Percentiles rank a stretch among this genome's conserved stretches.
Evolutionary conservation across 2,888 invertebrate species (phyloP).

Genomic region (Cactoblastis cactorum): DNA sequence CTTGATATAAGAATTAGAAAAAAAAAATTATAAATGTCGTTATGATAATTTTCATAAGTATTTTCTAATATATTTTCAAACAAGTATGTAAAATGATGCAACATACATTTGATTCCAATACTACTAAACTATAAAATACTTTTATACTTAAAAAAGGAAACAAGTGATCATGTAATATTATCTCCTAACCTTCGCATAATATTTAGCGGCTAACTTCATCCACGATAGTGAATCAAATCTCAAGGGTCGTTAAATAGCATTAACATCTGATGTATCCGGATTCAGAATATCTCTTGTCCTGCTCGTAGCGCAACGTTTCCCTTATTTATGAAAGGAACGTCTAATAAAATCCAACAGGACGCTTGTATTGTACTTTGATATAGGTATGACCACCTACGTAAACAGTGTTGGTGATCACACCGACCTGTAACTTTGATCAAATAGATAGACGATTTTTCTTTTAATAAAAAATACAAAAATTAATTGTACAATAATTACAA

Average conservation of each 20-base stretch:
- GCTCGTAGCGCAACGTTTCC: constrained; percentile 28
- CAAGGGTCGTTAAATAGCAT: constrained; percentile 9
- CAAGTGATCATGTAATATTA: background rate
- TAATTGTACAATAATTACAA: too few relatives aligned
- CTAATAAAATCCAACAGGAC: constrained; percentile 56
- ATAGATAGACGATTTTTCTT: background rate
- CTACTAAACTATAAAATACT: too few relatives aligned
- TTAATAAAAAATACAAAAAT: background rate
- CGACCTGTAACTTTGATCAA: background rate
- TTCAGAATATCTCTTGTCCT: constrained; percentile 26
- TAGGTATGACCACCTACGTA: constrained; percentile 69
- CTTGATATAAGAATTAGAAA: too few relatives aligned
- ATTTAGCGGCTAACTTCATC: background rate
- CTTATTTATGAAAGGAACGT: constrained; percentile 59
- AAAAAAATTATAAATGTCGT: too few relatives aligned
- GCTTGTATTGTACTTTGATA: constrained; percentile 55
- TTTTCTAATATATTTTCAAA: too few relatives aligned
- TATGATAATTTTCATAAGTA: too few relatives aligned
- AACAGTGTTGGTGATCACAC: constrained; percentile 35
- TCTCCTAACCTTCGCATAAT: background rate
- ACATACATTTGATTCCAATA: too few relatives aligned
- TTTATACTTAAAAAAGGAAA: too few relatives aligned
- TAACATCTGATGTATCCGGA: constrained; percentile 8
- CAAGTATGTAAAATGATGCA: too few relatives aligned
- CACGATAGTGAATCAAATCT: constrained; percentile 6